phyloP scores from a whole-genome alignment of 2,797 vertebrate genomes.

The Loriculus beryllinus region DNA sequence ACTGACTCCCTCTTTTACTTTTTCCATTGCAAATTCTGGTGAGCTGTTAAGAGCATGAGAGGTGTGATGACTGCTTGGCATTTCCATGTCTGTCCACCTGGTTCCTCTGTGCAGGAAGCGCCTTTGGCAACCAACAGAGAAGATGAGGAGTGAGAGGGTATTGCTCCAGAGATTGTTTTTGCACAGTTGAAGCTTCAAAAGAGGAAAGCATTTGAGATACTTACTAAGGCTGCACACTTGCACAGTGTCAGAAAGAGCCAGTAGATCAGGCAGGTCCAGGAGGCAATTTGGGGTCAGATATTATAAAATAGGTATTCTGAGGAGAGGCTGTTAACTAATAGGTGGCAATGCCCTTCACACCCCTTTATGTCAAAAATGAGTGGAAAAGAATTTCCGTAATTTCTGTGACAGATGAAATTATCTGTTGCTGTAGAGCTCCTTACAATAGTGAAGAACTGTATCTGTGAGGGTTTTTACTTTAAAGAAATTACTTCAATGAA shows the following conservation, averaged over 20 bases:
- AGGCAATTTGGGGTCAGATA: background rate
- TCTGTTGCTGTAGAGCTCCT: background rate
- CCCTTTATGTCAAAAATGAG: background rate
- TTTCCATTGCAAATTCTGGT: background rate
- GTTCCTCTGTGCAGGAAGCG: background rate
- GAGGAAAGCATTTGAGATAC: background rate
- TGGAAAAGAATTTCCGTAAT: background rate
- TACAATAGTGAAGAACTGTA: background rate
- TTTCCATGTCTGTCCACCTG: background rate
- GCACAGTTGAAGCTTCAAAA: background rate
- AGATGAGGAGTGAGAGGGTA: background rate
- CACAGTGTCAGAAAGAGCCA: background rate
- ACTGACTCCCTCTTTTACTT: background rate
- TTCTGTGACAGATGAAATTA: background rate
- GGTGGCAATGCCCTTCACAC: background rate
- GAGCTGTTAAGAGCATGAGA: background rate
- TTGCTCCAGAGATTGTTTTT: background rate
- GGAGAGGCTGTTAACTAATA: background rate
- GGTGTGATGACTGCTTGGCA: background rate
- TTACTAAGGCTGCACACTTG: background rate
- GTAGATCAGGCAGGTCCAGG: background rate
- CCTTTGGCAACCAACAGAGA: background rate
- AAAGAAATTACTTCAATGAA: background rate
- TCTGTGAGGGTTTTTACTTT: background rate
- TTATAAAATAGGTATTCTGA: background rate